A percentile compares a stretch with the other conserved stretches of the same genome.
These are phyloP conservation scores for Limnothrissa miodon DNA, from an alignment of 2,113 vertebrate species.

Conservation along the genomic window DNA sequence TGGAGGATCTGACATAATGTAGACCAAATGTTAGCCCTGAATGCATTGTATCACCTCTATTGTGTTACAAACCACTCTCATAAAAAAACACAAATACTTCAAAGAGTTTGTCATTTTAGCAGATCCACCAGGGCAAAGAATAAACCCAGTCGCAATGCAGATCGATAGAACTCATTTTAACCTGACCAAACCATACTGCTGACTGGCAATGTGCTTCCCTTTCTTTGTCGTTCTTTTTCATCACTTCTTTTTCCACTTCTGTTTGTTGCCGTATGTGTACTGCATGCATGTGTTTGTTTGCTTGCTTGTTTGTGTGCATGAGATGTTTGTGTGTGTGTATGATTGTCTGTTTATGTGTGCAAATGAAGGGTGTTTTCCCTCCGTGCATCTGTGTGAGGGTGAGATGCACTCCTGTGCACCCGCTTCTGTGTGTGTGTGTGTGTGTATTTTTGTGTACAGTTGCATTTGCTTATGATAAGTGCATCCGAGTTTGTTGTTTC, in stretches of 20 bases:
- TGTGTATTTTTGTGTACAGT: constrained; percentile 18
- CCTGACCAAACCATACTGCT: too few species aligned
- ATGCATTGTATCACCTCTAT: too few species aligned
- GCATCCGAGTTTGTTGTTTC: constrained; percentile 40
- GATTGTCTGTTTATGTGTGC: not conserved
- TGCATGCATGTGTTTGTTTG: not conserved
- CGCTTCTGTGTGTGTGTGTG: not conserved
- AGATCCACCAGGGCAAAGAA: too few species aligned
- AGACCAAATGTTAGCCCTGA: too few species aligned
- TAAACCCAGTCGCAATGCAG: too few species aligned
- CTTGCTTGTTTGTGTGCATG: not conserved
- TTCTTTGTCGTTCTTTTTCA: not conserved
- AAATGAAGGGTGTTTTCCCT: not conserved
- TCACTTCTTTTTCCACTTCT: not conserved
- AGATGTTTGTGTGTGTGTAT: not conserved
- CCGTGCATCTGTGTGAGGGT: not conserved
- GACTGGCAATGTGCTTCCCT: too few species aligned
- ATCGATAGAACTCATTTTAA: too few species aligned
- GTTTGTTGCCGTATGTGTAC: not conserved
- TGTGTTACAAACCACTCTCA: too few species aligned
- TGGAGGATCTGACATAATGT: not conserved
- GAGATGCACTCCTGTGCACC: not conserved
- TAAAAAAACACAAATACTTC: too few species aligned
- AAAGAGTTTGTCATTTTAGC: too few species aligned
- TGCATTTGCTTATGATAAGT: constrained; percentile 29